Base-by-base conservation (phyloP, 2,113 vertebrate species). In the Carettochelys insculpta region DNA sequence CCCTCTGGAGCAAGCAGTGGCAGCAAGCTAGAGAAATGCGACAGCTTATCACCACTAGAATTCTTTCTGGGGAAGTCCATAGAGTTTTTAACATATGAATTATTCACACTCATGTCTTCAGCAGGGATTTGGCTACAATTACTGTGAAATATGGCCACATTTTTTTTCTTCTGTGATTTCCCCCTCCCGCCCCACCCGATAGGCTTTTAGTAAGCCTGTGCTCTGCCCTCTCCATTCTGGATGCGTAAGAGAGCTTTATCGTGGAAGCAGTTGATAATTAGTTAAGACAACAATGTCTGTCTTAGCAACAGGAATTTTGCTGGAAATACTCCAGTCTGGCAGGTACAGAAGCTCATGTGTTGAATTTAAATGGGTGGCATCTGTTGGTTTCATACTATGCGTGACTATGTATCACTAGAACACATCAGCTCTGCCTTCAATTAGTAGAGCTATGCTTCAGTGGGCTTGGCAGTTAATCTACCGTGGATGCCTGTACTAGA, bases 301-400 rank as follows among this genome's bases (percentile, higher is more conserved):
- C 80, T 92, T 86, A 1, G 5, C 29, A 71, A 43, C 31, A 83
- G 89, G 82, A 89, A 92, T 88, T 84, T 82, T 68, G 53, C 87
- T 89, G 77, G 54, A 94, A 96, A 73, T 78, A 81, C 87, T 95
- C 43, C 31, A 14, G 52, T 80, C 81, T 45, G 73, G 76, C 58
- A 92, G 90, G 61, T 91, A 71, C 31, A 75, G 43, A 17, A 90
- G 85, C 89, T 91, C 43, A 61, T 3, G 13, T 77, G 78, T 83
- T 81, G 90, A 90, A 86, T 94, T 90, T 87, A 87, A 90, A 89
- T 89, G 47, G 47, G 53, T 20, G 80, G 65, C 56, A 56, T 68
- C 86, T 80, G 27, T 45, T 77, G n/a, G 11, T 48, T 71, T 47
- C 48, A 0, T 8, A 47, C 77, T 79, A 65, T 71, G 14, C 20